phyloP scores from a whole-genome alignment of 2,888 invertebrate genomes.

The Rhamphomyia laevipes region DNA sequence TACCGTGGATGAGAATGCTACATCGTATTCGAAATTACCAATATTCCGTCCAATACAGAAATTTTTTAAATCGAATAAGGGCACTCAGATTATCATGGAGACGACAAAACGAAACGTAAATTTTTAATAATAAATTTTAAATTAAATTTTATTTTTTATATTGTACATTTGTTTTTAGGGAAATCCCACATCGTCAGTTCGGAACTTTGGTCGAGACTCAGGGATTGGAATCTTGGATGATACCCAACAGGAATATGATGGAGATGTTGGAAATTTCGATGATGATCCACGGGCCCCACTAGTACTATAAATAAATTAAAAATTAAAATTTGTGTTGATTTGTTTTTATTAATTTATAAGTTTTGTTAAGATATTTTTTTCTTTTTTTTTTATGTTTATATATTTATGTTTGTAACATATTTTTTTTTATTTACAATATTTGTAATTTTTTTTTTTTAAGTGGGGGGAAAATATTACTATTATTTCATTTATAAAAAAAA shows the following conservation, averaged over 20 bases:
- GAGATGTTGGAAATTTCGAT: slow-evolving; percentile 23
- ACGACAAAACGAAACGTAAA: neutral
- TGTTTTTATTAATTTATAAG: neutral
- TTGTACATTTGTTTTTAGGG: no score
- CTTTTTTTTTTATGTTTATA: no score
- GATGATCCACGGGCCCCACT: slow-evolving; percentile 29
- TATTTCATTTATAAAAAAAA: no score
- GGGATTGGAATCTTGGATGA: slow-evolving; percentile 15
- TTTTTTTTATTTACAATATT: no score
- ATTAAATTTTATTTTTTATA: no score
- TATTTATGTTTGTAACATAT: no score
- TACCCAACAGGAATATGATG: slow-evolving; percentile 20
- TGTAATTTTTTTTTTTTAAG: no score
- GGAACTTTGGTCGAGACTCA: neutral
- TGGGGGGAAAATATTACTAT: no score
- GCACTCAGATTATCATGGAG: slow-evolving; percentile 5
- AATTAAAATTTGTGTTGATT: no score
- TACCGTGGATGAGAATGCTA: neutral
- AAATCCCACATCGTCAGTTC: no score
- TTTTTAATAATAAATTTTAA: no score
- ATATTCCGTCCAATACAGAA: slow-evolving; percentile 20
- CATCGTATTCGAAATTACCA: neutral
- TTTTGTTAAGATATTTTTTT: no score
- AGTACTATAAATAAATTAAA: slow-evolving; percentile 24
- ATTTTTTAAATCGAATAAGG: slow-evolving; percentile 13